phyloP scores from a whole-genome alignment of 2,113 vertebrate genomes.

The Loxodonta africana region DNA sequence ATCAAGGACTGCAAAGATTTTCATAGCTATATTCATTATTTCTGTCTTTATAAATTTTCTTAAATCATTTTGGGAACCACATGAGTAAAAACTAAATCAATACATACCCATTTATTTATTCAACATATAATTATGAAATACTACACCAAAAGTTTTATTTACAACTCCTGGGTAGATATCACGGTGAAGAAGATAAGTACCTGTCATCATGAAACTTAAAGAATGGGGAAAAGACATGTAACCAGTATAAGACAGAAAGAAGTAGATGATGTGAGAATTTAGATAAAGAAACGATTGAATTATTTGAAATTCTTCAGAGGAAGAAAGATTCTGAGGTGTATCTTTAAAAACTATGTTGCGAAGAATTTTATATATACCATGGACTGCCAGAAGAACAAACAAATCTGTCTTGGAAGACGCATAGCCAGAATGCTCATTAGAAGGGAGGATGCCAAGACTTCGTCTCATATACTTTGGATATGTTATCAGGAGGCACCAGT shows the following conservation, averaged over 20 bases:
- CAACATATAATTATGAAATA: constrained; percentile 6
- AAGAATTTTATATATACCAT: too few relatives aligned
- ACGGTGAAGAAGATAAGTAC: neutral
- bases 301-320: neutral
- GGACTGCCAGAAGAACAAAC: too few relatives aligned
- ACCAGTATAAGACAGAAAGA: neutral
- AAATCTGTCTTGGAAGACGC: too few relatives aligned
- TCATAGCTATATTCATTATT: neutral
- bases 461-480: too few relatives aligned
- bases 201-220: neutral
- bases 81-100: neutral
- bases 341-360: neutral
- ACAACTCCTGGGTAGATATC: neutral
- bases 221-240: neutral
- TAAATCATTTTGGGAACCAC: neutral
- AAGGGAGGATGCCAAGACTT: too few relatives aligned
- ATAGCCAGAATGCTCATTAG: too few relatives aligned
- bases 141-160: neutral
- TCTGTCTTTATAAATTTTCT: neutral
- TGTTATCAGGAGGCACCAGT: too few relatives aligned
- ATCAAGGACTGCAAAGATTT: neutral
- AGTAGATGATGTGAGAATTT: neutral
- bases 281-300: neutral
- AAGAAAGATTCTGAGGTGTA: neutral
- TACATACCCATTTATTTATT: neutral